Base-by-base conservation (phyloP, 2,888 invertebrate genomes). In the Lepas anatifera region DNA sequence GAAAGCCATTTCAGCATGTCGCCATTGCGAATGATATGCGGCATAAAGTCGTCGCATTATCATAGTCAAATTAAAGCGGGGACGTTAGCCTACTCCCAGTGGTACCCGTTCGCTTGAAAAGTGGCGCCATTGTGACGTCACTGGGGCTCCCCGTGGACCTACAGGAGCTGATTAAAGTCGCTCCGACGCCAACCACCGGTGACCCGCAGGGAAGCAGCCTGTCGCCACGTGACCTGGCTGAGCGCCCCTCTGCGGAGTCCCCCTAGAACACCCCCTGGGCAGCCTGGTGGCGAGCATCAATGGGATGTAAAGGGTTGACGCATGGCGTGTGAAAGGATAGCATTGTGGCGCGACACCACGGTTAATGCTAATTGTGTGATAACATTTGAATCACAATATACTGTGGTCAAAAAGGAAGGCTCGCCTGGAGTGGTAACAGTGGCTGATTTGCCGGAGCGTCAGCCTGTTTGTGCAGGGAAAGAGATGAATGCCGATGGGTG, bases 331-430 rank as follows among this genome's bases (percentile, higher is more conserved):
- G 58, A 58, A 58, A 58, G 35, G 35, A 32, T 22, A 32, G 58
- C 35, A 35, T 58, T 58, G 58, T 58, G 32, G 22, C 7, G 3
- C 13, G 22, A 35, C 58, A 25, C 58, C 58, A 29, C 11, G 58
- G 22, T 58, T 22, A 58, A 58, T 58, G 58, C 58, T 58, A 58
- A 58, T 58, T 11, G 35, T 58, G 58, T 58, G 58, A 32, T 58
- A 35, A 58, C 18, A 58, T 58, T 58, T 58, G 35, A 58, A 35
- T 58, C 7, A 35, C 16, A 58, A 58, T 25, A 22, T 10, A 22
- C 7, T 58, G 58, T 22, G 58, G 58, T 35, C 22, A 18, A 8
- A 48, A 32, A n/a, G n/a, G 58, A 16, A 18, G 58, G 58, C 58
- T 22, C 18, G 27, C 11, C 18, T 11, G 16, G 52, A 52, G 52